These are phyloP conservation scores for Perca schrenkii DNA, from an alignment of 2,113 vertebrate species.

Conservation along the genomic window DNA sequence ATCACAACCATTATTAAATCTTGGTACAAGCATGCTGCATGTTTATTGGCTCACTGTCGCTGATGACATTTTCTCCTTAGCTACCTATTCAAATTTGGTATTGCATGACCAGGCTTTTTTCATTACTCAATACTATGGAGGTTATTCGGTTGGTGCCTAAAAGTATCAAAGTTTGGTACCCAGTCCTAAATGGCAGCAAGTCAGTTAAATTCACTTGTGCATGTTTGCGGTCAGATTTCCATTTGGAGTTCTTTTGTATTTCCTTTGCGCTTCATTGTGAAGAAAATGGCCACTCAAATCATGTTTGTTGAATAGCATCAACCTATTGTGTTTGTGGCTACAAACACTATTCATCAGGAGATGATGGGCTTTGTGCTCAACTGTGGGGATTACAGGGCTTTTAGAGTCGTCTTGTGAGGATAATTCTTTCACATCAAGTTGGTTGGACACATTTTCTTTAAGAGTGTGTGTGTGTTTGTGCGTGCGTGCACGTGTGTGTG, in stretches of 20 bases:
- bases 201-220: constrained; percentile 19
- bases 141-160: too few relatives aligned
- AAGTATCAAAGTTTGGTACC: too few relatives aligned
- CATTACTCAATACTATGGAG: too few relatives aligned
- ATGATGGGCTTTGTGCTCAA: constrained; percentile 48
- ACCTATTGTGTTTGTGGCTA: constrained; percentile 44
- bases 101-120: too few relatives aligned
- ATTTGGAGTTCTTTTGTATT: constrained; percentile 42
- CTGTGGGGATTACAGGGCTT: constrained; percentile 50
- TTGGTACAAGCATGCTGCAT: too few relatives aligned
- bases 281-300: constrained; percentile 56
- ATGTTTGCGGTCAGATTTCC: constrained; percentile 32
- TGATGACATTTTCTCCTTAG: too few relatives aligned
- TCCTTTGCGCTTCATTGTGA: constrained; percentile 33
- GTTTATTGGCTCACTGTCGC: too few relatives aligned
- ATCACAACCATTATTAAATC: too few relatives aligned
- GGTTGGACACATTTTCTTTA: constrained; percentile 44
- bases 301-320: constrained; percentile 36
- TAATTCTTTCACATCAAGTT: constrained; percentile 56
- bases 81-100: too few relatives aligned
- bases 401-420: constrained; percentile 41
- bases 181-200: background rate
- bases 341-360: constrained; percentile 51
- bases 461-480: constrained; percentile 25
- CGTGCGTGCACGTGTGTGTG: constrained; percentile 20